Evolutionary conservation across 2,797 vertebrate genomes (phyloP).

Genomic region (Novumbra hubbsi): DNA sequence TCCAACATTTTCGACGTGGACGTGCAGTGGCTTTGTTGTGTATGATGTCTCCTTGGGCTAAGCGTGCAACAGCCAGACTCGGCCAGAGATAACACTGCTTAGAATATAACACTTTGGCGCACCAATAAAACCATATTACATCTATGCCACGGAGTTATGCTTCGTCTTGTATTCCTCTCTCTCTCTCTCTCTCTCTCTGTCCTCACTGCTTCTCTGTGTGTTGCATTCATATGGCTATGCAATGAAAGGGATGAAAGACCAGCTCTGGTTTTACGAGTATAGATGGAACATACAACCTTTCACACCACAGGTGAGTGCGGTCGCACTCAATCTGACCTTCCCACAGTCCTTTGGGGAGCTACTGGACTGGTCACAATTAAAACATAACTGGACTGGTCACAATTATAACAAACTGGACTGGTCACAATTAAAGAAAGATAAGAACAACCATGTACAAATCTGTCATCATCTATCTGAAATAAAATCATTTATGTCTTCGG

Average conservation of each 20-base stretch:
- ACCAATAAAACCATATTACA: neutral
- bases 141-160: neutral
- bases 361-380: conserved; percentile 1
- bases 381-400: no score
- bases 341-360: conserved; percentile 10
- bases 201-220: neutral
- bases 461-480: conserved; percentile 42
- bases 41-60: neutral
- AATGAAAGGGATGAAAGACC: conserved; percentile 5
- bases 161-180: neutral
- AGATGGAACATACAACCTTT: conserved; percentile 35
- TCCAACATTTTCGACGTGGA: neutral
- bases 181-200: neutral
- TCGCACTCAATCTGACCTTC: conserved; percentile 30
- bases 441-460: neutral
- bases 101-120: neutral
- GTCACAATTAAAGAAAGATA: no score
- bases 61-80: neutral
- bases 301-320: conserved; percentile 41
- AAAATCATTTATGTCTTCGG: neutral
- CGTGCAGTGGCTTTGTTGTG: neutral
- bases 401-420: no score
- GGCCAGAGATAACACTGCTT: neutral
- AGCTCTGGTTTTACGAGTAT: neutral
- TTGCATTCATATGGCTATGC: conserved; percentile 9